Base-by-base conservation (phyloP, 2,888 invertebrate genomes). In the Dione juno region DNA sequence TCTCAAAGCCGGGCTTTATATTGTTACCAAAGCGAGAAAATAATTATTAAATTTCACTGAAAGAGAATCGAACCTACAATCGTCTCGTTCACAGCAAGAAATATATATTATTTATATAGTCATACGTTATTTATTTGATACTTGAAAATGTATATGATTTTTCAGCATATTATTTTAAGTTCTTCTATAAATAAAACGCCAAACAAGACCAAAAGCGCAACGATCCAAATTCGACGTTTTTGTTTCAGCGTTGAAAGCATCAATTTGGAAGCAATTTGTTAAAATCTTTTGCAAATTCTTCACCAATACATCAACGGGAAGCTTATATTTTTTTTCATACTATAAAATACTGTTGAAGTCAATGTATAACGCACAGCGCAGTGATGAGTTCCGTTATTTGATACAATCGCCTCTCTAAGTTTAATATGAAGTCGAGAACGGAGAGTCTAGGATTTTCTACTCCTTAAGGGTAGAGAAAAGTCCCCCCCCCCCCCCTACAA, bases 211-310 rank as follows among this genome's bases (percentile, higher is more conserved):
- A 37, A 57, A 57, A 57, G 37, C 37, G 16, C 57, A 57, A 16
- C 37, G 57, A 57, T 57, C 57, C 57, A 37, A 37, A 57, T 57
- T 37, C 37, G 11, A 57, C 57, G 57, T 57, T 57, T 57, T 57
- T 57, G 57, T 57, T 57, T 57, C 37, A 40, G 37, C n/a, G 37
- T 6, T 57, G 57, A 57, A 57, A 57, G 37, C 37, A 37, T 40
- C 37, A 57, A 57, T 37, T 37, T 9, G 54, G 35, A 11, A 54
- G 54, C 35, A 54, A 54, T 57, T 57, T 57, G 37, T 57, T 37
- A 57, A 57, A 57, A 57, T 57, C 37, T 57, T 57, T 37, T 57
- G 16, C 37, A 37, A 37, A 57, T 57, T 37, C 37, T 37, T 57
- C 16, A 57, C 57, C 11, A 37, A 37, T 57, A 57, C 35, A 37